phyloP scores from a whole-genome alignment of 2,113 vertebrate species.

The Lepisosteus osseus region DNA sequence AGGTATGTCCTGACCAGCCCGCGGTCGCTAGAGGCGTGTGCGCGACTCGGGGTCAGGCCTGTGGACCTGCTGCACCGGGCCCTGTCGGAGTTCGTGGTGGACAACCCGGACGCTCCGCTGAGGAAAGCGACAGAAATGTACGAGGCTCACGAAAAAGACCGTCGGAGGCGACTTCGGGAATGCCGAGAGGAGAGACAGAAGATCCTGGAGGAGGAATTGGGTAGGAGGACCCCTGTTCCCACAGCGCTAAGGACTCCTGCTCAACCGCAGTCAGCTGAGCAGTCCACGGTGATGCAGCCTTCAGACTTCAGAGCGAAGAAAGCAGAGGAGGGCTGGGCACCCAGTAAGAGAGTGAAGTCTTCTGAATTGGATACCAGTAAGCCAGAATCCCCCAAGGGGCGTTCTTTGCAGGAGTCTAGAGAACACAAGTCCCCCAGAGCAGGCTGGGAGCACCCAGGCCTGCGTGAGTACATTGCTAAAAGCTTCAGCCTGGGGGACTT shows the following conservation, averaged over 20 bases:
- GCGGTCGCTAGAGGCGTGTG: constrained; percentile 53
- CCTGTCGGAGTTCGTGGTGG: constrained; percentile 43
- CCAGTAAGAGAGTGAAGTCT: neutral
- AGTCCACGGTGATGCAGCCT: constrained; percentile 7
- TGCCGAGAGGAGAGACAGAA: constrained; percentile 41
- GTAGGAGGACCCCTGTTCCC: constrained; percentile 17
- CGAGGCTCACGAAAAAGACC: constrained; percentile 50
- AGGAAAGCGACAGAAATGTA: constrained; percentile 44
- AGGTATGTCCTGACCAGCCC: constrained; percentile 56
- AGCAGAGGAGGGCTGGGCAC: neutral
- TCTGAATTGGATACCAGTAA: constrained; percentile 30
- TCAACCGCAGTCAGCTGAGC: neutral
- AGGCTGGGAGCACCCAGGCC: constrained; percentile 29
- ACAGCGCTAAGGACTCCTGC: constrained; percentile 21
- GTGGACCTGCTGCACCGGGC: constrained; percentile 57
- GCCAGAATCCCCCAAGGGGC: neutral
- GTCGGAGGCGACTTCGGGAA: constrained; percentile 40
- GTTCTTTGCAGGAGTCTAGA: constrained; percentile 17
- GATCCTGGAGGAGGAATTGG: constrained; percentile 39
- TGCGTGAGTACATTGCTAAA: constrained; percentile 18
- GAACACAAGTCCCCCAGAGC: constrained; percentile 6
- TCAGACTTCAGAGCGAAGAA: constrained; percentile 17
- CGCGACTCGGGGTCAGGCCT: constrained; percentile 53
- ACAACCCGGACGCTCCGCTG: constrained; percentile 31
- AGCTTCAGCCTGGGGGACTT: constrained; percentile 52